Base-by-base conservation (phyloP, 2,888 invertebrate genomes). In the Sicus ferrugineus region DNA sequence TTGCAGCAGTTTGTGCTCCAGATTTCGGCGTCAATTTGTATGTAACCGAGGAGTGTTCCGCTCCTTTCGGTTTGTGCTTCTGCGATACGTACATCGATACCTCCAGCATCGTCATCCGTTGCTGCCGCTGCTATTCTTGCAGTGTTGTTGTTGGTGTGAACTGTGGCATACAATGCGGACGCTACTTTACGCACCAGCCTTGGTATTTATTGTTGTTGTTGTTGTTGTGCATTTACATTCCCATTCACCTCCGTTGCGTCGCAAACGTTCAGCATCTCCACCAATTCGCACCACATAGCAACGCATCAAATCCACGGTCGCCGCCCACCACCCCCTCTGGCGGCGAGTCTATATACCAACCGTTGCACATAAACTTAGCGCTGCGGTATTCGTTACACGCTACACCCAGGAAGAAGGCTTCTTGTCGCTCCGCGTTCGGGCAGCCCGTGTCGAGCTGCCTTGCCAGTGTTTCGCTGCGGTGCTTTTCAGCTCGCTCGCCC, bases 391-490 rank as follows among this genome's bases (percentile, higher is more conserved):
- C 42, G 28, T n/a, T 48, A 19, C 21, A 50, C 52, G 31, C 28
- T 54, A 30, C 42, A 66, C 61, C 71, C 65, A 56, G 67, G 59
- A 62, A 67, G 56, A 71, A 69, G 71, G 71, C 64, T 67, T 59
- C 48, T 70, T 70, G 52, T 9, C 31, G 19, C 23, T 31, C 54
- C 30, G 48, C 30, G 31, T 6, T 54, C 23, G 46, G 6, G 7
- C 52, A 34, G 54, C 19, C 52, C 46, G 26, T 66, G 50, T 52
- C 31, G 14, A 16, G n/a, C 30, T 56, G 26, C 56, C n/a, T 63
- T 62, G 63, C 70, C 48, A n/a, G 21, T 31, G 3, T 34, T 42
- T n/a, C 52, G 5, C 26, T 28, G 23, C 52, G 11, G 28, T 58
- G 68, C 58, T 26, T 63, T 62, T 56, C 31, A 42, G 58, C 56